Base-by-base conservation (phyloP, 2,113 vertebrate genomes). In the Apodemus sylvaticus region DNA sequence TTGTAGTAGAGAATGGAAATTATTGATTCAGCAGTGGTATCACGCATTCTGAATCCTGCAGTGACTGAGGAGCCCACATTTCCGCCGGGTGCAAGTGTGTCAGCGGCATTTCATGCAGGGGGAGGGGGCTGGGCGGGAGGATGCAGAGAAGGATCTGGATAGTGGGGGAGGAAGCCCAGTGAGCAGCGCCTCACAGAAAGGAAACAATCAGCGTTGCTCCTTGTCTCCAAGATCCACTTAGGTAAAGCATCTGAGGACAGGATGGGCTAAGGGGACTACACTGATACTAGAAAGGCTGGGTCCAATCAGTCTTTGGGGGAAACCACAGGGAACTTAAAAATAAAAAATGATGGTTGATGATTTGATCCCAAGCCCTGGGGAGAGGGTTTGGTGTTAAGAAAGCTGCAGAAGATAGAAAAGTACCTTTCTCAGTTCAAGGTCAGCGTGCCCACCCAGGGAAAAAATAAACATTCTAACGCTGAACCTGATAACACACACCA, bases 11-110 rank as follows among this genome's bases (percentile, higher is more conserved):
- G 93, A 97, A 98, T 98, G 98, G 98, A 97, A 97, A 81, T 4
- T 96, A 98, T 85, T 98, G 97, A 98, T 98, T 98, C 88, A 96
- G 91, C 91, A 76, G 4, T 93, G 96, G 96, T 78, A 94, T 98
- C 95, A 88, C 97, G 94, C 91, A 96, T 95, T 97, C 95, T 96
- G 91, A 97, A 96, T 96, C 73, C 91, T 87, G 73, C n/a, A 36
- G 95, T 76, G 88, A 60, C 93, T 96, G 24, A 19, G 94, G 94
- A 98, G 81, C 88, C 81, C 88, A 92, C 3, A 77, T 95, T 97
- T 91, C 91, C 13, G 17, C 86, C 85, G 90, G 89, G 94, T 78
- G 97, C 93, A 97, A 95, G 85, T 87, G 83, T 66, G 71, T 93
- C 96, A 96, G 71, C 96, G 98, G 88, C n/a, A 48, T 94, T 94